phyloP scores from a whole-genome alignment of 2,797 vertebrate species.

The Acipenser oxyrinchus region DNA sequence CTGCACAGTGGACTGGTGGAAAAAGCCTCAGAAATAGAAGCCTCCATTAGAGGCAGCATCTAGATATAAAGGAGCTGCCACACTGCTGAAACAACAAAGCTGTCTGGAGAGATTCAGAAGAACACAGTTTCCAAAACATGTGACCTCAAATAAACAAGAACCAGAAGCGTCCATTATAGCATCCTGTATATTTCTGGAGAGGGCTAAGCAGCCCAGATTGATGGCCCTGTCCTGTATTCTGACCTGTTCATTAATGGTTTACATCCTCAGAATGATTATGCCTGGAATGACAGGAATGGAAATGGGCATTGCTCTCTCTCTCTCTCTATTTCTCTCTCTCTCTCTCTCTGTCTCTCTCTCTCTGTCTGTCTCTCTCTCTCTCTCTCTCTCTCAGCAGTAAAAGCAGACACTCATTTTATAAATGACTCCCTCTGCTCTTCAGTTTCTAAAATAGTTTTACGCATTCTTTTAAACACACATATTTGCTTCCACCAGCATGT shows the following conservation, averaged over 20 bases:
- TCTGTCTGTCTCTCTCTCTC: background rate
- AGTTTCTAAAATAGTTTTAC: background rate
- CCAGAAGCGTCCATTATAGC: background rate
- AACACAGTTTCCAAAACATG: background rate
- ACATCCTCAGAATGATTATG: slow-evolving; percentile 18
- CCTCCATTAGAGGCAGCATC: no score
- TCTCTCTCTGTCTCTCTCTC: background rate
- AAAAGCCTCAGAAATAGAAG: no score
- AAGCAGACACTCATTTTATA: slow-evolving; percentile 1
- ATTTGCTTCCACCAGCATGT: slow-evolving; percentile 1
- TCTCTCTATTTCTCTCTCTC: background rate
- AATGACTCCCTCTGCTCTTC: no score
- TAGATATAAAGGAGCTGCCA: no score
- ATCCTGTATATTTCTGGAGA: slow-evolving; percentile 15
- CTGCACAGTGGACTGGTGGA: no score
- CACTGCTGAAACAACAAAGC: background rate
- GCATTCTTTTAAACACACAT: background rate
- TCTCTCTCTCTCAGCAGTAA: background rate
- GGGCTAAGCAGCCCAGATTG: slow-evolving; percentile 19
- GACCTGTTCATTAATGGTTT: slow-evolving; percentile 30
- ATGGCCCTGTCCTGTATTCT: slow-evolving; percentile 14
- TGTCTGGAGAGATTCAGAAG: slow-evolving; percentile 1
- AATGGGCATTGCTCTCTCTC: background rate
- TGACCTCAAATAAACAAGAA: background rate
- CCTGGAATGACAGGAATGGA: slow-evolving; percentile 5